These are phyloP conservation scores for Strix aluco DNA, from an alignment of 2,113 vertebrate species.

Conservation along the genomic window DNA sequence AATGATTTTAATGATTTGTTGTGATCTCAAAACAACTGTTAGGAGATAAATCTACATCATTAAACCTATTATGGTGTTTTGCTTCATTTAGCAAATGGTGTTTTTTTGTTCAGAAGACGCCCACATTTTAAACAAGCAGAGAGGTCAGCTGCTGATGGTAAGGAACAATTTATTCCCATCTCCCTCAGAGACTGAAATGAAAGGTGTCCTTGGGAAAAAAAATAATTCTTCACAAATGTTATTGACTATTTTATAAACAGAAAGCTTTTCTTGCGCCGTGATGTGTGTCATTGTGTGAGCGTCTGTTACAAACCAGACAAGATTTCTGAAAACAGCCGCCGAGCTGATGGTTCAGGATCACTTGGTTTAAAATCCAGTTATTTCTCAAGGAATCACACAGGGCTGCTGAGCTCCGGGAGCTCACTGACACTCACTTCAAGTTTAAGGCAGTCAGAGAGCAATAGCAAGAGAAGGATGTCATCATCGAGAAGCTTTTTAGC, in stretches of 20 bases:
- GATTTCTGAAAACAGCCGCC: background rate
- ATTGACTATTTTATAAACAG: background rate
- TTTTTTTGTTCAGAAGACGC: constrained; percentile 59
- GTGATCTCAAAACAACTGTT: constrained; percentile 81
- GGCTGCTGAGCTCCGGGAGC: background rate
- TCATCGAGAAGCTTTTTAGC: background rate
- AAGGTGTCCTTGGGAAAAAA: constrained; percentile 65
- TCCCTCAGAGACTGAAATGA: constrained; percentile 40
- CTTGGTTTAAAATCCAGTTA: background rate
- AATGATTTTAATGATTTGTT: constrained; percentile 83
- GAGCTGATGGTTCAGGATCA: background rate
- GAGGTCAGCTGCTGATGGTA: constrained; percentile 38
- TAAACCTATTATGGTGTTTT: constrained; percentile 77
- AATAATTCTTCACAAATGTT: background rate
- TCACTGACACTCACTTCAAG: rapidly evolving
- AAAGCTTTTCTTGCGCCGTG: background rate
- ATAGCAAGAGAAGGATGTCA: background rate
- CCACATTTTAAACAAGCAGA: constrained; percentile 71
- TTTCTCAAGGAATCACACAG: background rate
- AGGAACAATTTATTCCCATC: constrained; percentile 47
- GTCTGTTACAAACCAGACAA: background rate
- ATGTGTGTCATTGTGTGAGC: background rate
- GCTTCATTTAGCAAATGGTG: constrained; percentile 80
- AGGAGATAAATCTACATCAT: constrained; percentile 79
- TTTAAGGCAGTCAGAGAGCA: background rate